Base-by-base conservation (phyloP, 1,140 invertebrate species). In the Drosophila ironensis region DNA sequence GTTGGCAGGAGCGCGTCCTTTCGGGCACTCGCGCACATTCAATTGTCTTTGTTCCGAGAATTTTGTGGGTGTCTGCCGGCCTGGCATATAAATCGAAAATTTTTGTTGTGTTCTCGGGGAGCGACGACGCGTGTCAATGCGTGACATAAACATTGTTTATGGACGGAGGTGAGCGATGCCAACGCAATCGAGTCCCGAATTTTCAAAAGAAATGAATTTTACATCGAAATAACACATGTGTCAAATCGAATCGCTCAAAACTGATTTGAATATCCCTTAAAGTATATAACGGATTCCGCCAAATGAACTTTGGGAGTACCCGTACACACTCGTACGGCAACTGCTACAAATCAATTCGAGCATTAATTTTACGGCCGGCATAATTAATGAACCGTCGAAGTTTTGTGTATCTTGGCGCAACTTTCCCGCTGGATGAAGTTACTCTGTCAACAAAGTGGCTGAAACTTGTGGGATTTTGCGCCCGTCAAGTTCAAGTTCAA, bases 31-130 rank as follows among this genome's bases (percentile, higher is more conserved):
- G 22, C 53, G 16, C 35, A 42, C 59, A 63, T 64, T 64, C 60
- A 63, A 64, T 63, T 64, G 60, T 63, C 38, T 28, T 45, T 64
- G 33, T 9, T 3, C 41, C 20, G 5, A 25, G 20, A 11, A 44
- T 44, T 25, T 44, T 27, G 28, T n/a, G 41, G 19, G 22, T 19
- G 47, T 35, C 22, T 28, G 44, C 45, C 12, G 17, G 17, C n/a
- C 12, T 30, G 48, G 70, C 57, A 78, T 84, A 84, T 84, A 77
- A 82, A 82, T 82, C 63, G 77, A 84, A 73, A 69, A 70, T 44
- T 84, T 64, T 50, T 50, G 41, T 37, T 63, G 28, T 63, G 28
- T 27, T 42, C 19, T 30, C 47, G 24, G 45, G 30, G 56, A 59
- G 38, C 22, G 27, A 51, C 37, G 50, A 66, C 30, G 69, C 57